Conservation (phyloP, 2,888 invertebrate genomes). For the Polylopha cassiicola region DNA sequence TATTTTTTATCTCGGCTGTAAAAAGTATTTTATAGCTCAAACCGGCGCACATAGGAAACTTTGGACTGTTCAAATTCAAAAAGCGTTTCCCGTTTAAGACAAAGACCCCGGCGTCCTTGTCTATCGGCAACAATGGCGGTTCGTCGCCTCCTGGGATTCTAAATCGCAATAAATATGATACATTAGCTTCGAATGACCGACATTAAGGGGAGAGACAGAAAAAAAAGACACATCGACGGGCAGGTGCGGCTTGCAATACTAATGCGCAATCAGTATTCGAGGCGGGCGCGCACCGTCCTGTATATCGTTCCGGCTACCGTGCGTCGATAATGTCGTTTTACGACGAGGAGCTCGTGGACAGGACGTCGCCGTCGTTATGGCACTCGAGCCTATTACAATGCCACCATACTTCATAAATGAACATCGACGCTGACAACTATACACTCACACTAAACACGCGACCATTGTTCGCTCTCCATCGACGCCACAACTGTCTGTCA, state of each 20-base stretch:
- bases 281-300: constrained; percentile 71
- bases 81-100: constrained; percentile 32
- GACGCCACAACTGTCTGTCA: constrained; percentile 43
- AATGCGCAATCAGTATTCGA: constrained; percentile 75
- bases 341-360: constrained; percentile 70
- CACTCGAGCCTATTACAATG: constrained; percentile 73
- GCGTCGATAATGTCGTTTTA: constrained; percentile 76
- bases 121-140: constrained; percentile 50
- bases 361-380: constrained; percentile 76
- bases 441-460: constrained; percentile 40
- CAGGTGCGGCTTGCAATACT: constrained; percentile 75
- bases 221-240: constrained; percentile 59
- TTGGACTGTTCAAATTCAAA: constrained; percentile 17
- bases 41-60: constrained; percentile 18
- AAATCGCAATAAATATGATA: constrained; percentile 72
- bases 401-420: constrained; percentile 65
- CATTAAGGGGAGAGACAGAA: constrained; percentile 72
- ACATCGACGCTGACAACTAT: constrained; percentile 49
- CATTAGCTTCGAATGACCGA: constrained; percentile 73
- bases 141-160: constrained; percentile 53
- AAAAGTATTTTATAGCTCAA: constrained; percentile 21
- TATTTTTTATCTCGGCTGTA: constrained; percentile 23
- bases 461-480: constrained; percentile 58
- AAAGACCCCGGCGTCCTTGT: constrained; percentile 56
- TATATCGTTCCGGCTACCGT: constrained; percentile 77